Base-by-base conservation (phyloP, 2,888 invertebrate species). In the Steinernema scapterisci region DNA sequence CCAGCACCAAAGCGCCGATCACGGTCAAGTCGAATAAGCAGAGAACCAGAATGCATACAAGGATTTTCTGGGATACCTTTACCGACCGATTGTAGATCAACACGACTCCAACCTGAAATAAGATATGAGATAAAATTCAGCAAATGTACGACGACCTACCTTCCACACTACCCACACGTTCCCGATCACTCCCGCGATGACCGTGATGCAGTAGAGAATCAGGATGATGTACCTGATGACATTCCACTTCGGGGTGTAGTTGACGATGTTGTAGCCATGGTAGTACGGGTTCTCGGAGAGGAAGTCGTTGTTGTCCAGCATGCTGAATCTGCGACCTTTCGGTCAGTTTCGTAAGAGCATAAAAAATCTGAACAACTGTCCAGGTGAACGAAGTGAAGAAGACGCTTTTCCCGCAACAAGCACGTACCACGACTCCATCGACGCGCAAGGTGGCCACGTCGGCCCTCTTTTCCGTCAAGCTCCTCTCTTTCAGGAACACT, bases 91-190 rank as follows among this genome's bases (percentile, higher is more conserved):
- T 63, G 63, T 63, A 63, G 31, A 63, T 63, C 7, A 63, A n/a
- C 63, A 63, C 63, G 3, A 63, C 16, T 1, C 63, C 63, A 16
- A 63, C 63, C 63, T 63, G 25, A 31, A 63, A 16, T 16, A 5
- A 16, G 21, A 54, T 54, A 6, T 54, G 45, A 16, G 7, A 45
- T 45, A 16, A 45, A 9, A 45, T 13, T 45, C 45, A 13, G 45
- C 13, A 7, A 13, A 9, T 13, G 45, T 44, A 44, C 9, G n/a
- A n/a, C n/a, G n/a, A n/a, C 75, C 0, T 19, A 75, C 80, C 78
- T 79, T 79, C 80, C 80, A 80, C 3, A 75, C 75, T 5, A 80
- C 80, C 80, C 80, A 80, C n/a, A 76, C 31, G 23, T 80, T 80
- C 7, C 80, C 80, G 16, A 73, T 72, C 7, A 76, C 72, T n/a